Percentiles rank a stretch among this genome's conserved stretches.
Evolutionary conservation across 2,888 invertebrate species (phyloP).

Genomic region (Eupeodes latifasciatus): DNA sequence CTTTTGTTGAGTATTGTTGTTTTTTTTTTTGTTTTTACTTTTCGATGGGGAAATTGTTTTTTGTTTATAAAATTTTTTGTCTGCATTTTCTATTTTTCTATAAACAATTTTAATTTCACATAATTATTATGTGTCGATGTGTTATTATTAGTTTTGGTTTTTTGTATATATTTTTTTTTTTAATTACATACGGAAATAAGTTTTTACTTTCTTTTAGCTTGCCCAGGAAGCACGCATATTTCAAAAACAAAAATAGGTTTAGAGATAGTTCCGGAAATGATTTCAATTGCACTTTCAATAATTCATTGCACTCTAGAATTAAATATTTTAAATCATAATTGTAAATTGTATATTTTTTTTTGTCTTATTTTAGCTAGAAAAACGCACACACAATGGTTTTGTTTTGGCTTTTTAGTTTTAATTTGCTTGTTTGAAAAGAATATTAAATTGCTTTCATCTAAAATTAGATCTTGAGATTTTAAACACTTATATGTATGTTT

Average conservation of each 20-base stretch:
- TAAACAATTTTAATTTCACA: conserved; percentile 54
- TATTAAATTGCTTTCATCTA: too few relatives aligned
- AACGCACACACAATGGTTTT: too few relatives aligned
- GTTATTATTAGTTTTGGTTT: conserved; percentile 38
- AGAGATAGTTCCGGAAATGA: conserved; percentile 44
- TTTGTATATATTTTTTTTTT: conserved; percentile 8
- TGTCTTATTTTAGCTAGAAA: not conserved
- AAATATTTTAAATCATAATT: not conserved
- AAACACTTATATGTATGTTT: too few relatives aligned
- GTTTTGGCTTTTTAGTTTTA: too few relatives aligned
- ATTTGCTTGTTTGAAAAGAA: too few relatives aligned
- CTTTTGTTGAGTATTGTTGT: not conserved
- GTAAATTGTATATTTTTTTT: not conserved
- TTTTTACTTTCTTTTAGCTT: conserved; percentile 42
- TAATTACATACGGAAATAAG: conserved; percentile 59
- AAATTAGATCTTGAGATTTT: too few relatives aligned
- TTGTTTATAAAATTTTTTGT: conserved; percentile 12
- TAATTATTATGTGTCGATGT: conserved; percentile 59
- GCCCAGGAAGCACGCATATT: conserved; percentile 37
- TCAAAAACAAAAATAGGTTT: not conserved
- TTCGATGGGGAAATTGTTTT: conserved; percentile 65
- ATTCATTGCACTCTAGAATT: conserved; percentile 1
- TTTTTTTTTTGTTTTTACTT: conserved; percentile 13
- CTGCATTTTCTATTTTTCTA: not conserved
- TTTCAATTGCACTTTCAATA: not conserved